These are phyloP conservation scores for Podarcis siculus DNA, from an alignment of 2,797 vertebrate genomes.

Conservation along the genomic window DNA sequence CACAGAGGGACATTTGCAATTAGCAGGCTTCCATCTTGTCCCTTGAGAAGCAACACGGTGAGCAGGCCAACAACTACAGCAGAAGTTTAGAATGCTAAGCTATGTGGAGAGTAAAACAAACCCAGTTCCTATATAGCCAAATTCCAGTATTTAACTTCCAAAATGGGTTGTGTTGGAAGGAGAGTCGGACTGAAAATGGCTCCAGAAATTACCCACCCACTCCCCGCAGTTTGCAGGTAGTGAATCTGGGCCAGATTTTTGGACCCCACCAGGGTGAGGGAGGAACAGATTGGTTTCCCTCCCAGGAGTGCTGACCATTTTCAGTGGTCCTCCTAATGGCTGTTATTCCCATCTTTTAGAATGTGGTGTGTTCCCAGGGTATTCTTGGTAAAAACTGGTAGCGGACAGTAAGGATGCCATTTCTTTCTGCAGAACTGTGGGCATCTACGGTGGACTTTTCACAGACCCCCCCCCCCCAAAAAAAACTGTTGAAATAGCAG, in stretches of 20 bases:
- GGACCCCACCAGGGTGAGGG: not conserved
- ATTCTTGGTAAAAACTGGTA: not conserved
- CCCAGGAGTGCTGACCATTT: not conserved
- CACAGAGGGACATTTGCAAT: not conserved
- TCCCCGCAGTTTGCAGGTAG: not conserved
- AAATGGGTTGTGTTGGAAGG: no score
- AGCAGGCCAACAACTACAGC: not conserved
- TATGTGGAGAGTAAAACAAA: not conserved
- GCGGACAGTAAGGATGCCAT: not conserved
- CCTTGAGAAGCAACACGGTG: not conserved
- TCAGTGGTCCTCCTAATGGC: not conserved
- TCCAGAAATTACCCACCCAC: not conserved
- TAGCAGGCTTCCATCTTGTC: not conserved
- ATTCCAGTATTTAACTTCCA: not conserved
- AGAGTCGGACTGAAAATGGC: not conserved
- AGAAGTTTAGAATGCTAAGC: not conserved
- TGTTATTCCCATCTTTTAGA: not conserved
- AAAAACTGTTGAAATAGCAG: not conserved
- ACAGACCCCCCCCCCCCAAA: no score
- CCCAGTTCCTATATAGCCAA: not conserved
- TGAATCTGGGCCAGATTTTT: not conserved
- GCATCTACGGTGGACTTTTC: not conserved
- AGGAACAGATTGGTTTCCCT: no score
- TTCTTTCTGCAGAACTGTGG: not conserved
- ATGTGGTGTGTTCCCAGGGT: not conserved